These are phyloP conservation scores for Quiscalus mexicanus DNA, from an alignment of 2,113 vertebrate genomes.

Conservation along the genomic window DNA sequence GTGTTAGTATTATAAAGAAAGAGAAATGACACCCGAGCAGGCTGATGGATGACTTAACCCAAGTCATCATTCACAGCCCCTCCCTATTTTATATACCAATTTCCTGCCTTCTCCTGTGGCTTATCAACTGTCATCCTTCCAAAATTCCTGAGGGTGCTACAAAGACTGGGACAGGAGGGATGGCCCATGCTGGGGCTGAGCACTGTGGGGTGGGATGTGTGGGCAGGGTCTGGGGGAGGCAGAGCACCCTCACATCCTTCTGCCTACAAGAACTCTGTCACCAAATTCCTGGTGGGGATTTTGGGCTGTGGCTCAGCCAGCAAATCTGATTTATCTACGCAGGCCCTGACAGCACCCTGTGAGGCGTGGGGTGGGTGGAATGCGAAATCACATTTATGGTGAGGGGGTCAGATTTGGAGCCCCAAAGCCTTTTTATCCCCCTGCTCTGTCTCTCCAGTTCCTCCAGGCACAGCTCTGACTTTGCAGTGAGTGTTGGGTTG, in stretches of 20 bases:
- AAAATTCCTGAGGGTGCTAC: neutral
- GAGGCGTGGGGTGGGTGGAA: neutral
- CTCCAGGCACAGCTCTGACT: neutral
- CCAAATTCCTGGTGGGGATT: neutral
- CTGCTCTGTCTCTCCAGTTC: neutral
- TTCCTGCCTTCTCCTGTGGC: neutral
- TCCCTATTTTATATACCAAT: neutral
- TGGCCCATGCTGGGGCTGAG: rapidly evolving
- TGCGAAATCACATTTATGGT: neutral
- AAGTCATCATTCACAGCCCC: neutral
- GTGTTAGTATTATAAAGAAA: neutral
- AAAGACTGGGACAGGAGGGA: neutral
- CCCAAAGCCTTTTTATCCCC: neutral
- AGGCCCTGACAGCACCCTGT: neutral
- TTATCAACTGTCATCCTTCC: neutral
- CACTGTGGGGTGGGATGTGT: neutral
- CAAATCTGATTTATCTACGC: neutral
- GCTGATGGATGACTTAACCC: neutral
- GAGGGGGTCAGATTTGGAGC: neutral
- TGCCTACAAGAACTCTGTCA: neutral
- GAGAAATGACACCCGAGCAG: neutral
- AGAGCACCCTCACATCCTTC: neutral
- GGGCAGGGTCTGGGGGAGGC: too few relatives aligned
- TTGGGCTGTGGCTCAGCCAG: neutral
- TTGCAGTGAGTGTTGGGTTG: rapidly evolving